Conservation (phyloP, 2,888 invertebrate genomes). For the Andrena praecox region DNA sequence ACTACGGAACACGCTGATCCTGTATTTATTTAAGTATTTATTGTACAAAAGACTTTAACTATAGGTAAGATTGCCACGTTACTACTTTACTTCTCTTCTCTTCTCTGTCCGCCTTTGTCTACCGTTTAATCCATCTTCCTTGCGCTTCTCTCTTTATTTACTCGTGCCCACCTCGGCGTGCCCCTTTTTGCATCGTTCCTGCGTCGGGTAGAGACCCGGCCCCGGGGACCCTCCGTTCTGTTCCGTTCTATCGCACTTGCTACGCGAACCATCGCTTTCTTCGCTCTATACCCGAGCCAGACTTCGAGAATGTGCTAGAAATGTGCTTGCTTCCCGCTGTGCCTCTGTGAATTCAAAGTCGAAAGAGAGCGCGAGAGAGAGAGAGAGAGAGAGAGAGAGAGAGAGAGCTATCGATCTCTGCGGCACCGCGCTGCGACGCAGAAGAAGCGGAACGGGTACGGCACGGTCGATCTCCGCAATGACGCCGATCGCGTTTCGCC, state of each 20-base stretch:
- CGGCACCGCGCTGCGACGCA: constrained; percentile 78
- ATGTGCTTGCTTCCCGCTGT: background rate
- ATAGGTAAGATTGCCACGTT: constrained; percentile 75
- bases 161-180: constrained; percentile 1
- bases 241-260: background rate
- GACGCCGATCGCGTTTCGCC: constrained; percentile 34
- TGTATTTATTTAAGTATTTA: constrained; percentile 81
- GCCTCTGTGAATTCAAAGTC: background rate
- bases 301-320: constrained; percentile 26
- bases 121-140: constrained; percentile 6
- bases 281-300: background rate
- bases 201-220: too few relatives aligned
- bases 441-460: constrained; percentile 65
- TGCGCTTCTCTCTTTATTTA: background rate
- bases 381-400: constrained; percentile 19
- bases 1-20: constrained; percentile 61
- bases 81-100: constrained; percentile 7
- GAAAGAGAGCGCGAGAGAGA: constrained; percentile 7
- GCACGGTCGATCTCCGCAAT: constrained; percentile 1
- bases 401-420: constrained; percentile 69
- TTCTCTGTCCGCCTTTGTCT: constrained; percentile 4
- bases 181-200: background rate
- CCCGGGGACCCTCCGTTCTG: too few relatives aligned
- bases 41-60: constrained; percentile 82
- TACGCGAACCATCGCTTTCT: background rate